Conservation (phyloP, 92 coral and sea anemone genomes). For the Diadumene lineata region DNA sequence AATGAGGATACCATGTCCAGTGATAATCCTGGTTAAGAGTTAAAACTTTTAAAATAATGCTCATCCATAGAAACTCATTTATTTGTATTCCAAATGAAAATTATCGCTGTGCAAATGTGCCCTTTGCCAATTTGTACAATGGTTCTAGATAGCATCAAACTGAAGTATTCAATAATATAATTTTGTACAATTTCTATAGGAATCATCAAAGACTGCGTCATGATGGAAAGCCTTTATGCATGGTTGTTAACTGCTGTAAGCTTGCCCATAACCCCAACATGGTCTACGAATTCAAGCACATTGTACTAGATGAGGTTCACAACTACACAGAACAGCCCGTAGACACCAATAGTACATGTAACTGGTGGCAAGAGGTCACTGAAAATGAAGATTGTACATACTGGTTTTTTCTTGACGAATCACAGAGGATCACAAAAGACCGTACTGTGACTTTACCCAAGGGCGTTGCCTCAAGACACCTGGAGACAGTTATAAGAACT, state of each 20-base stretch:
- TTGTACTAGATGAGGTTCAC: not conserved
- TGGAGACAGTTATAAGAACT: not conserved
- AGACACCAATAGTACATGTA: not conserved
- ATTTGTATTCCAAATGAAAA: no score
- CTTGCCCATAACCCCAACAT: not conserved
- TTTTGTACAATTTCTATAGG: no score
- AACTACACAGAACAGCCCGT: not conserved
- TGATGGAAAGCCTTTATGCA: not conserved
- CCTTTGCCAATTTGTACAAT: no score
- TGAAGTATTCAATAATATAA: no score
- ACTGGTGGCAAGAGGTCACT: not conserved
- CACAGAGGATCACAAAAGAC: not conserved
- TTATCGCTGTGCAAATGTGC: no score
- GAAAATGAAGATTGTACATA: not conserved
- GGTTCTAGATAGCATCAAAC: no score
- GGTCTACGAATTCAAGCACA: not conserved
- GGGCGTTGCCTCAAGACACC: not conserved
- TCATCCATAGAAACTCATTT: no score
- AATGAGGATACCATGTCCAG: no score
- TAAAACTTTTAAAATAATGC: no score
- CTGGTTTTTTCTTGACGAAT: not conserved
- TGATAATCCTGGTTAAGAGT: no score
- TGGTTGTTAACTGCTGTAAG: not conserved
- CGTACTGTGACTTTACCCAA: not conserved
- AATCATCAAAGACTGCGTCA: no score